Conservation (phyloP, 2,888 invertebrate genomes). For the Cylloceria caligata region DNA sequence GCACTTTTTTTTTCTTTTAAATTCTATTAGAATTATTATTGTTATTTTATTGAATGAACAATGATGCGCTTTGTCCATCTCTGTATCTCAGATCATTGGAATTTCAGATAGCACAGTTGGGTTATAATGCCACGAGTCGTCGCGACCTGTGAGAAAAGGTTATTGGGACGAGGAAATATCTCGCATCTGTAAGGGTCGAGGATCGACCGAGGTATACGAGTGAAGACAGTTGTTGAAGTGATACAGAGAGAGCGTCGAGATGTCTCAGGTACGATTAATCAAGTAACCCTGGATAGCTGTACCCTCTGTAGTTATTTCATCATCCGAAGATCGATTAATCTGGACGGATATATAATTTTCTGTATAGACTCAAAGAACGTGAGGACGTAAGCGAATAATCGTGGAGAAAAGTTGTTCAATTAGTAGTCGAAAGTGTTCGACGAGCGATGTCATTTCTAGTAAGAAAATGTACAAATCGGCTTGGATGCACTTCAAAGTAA, state of each 20-base stretch:
- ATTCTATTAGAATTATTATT: background rate
- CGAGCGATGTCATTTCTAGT: conserved; percentile 7
- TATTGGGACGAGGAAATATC: background rate
- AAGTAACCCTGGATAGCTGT: conserved; percentile 36
- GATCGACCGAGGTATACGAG: background rate
- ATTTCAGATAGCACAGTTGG: background rate
- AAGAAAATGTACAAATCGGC: conserved; percentile 41
- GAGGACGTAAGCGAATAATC: conserved; percentile 36
- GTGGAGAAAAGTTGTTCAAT: conserved; percentile 2
- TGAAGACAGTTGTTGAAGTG: conserved; percentile 1
- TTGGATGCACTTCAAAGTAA: conserved; percentile 42
- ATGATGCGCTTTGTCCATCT: too few relatives aligned
- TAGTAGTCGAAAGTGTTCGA: conserved; percentile 28
- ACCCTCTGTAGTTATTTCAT: conserved; percentile 31
- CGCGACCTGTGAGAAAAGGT: background rate
- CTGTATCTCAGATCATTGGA: background rate
- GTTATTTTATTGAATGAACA: background rate
- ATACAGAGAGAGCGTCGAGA: background rate
- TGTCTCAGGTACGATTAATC: conserved; percentile 50
- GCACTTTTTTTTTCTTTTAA: background rate
- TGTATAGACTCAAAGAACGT: conserved; percentile 11
- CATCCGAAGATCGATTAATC: conserved; percentile 43
- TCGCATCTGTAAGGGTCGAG: background rate
- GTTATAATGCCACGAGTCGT: conserved; percentile 12
- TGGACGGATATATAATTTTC: conserved; percentile 40